These are phyloP conservation scores for Myotis lucifugus DNA, from an alignment of 2,113 vertebrate species.

Conservation along the genomic window DNA sequence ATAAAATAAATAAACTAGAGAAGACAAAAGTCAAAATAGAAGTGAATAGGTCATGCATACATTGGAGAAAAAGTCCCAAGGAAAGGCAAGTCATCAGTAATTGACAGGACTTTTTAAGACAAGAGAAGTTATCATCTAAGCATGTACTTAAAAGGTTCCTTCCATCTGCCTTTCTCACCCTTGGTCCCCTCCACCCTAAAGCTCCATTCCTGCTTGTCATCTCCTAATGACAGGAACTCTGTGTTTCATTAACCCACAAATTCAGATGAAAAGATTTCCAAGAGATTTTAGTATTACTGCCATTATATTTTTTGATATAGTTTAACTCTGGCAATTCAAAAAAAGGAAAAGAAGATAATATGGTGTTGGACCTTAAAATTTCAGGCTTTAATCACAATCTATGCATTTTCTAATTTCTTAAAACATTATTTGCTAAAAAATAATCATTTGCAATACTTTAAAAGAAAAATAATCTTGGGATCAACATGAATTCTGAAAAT, in stretches of 20 bases:
- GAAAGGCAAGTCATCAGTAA: background rate
- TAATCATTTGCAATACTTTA: background rate
- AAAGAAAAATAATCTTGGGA: slow-evolving; percentile 20
- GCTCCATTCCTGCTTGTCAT: background rate
- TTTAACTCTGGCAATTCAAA: slow-evolving; percentile 27
- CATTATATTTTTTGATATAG: background rate
- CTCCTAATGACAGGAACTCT: background rate
- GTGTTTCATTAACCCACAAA: background rate
- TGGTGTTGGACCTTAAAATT: background rate
- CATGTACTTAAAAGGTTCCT: background rate
- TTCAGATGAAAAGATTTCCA: background rate
- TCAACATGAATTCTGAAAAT: background rate
- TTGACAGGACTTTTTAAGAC: background rate
- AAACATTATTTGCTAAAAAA: slow-evolving; percentile 33
- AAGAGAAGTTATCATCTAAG: background rate
- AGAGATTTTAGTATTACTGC: background rate
- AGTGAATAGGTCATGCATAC: background rate
- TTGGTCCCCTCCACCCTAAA: background rate
- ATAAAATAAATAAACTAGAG: slow-evolving; percentile 20
- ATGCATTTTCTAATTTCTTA: background rate
- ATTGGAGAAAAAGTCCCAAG: background rate
- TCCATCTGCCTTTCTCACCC: background rate
- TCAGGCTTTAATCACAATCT: slow-evolving; percentile 11
- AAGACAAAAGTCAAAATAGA: slow-evolving; percentile 47
- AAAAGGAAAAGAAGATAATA: background rate